Base-by-base conservation (phyloP, 2,113 vertebrate species). In the Sardina pilchardus region DNA sequence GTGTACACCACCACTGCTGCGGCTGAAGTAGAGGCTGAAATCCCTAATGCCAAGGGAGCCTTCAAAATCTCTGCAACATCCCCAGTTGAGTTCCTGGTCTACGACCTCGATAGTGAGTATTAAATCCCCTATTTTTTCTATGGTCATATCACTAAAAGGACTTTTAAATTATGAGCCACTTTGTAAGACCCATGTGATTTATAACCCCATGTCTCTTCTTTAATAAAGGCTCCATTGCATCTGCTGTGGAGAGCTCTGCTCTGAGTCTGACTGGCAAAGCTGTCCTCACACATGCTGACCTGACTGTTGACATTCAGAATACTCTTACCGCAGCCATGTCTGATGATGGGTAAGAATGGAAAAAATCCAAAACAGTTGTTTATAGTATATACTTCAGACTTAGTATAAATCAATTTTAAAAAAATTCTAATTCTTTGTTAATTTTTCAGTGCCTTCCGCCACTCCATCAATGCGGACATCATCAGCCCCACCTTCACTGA, bases 101-200 rank as follows among this genome's bases (percentile, higher is more conserved):
- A 97, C 84, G 92, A 97, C 82, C 88, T 99, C 53, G 95, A 96
- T 84, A 96, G 98, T 99, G 94, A 97, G 96, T 89, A 34, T 21
- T 67, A 63, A 83, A 14, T 75, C 30, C 19, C 43, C 75, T 39
- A 24, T 50, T 45, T 26, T 81, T 21, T 0, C 67, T 71, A 36
- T 59, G 34, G 26, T 24, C 0, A 80, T 43, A 24, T 75, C 17
- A 12, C 9, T 36, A 34, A 75, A 17, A 34, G 3, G 9, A 34
- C 1, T 14, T 5, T 0, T 34, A 17, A 14, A 75, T 30, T 34
- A 71, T 36, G 36, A 56, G 30, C 7, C 63, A 71, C 10, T 71
- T 71, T 26, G 30, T 34, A 1, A 75, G n/a, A 71, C 26, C 4
- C 30, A 34, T 75, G 67, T 34, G 0, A 17, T 17, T 36, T 36